Percentiles rank a stretch among this genome's conserved stretches.
phyloP scores from a whole-genome alignment of 2,888 invertebrate species.

The Camptogramma bilineatum region DNA sequence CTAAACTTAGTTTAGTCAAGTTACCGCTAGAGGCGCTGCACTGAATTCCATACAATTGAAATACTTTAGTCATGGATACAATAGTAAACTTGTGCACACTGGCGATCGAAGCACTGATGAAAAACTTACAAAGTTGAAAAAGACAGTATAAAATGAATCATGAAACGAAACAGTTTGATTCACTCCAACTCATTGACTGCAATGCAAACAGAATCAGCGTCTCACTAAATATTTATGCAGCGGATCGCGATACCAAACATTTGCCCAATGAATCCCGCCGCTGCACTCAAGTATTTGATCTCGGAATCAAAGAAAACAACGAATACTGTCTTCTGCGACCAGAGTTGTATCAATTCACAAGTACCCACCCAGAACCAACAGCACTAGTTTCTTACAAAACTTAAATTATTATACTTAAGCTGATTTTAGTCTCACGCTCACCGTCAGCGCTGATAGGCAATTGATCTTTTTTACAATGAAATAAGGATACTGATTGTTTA shows the following conservation, averaged over 20 bases:
- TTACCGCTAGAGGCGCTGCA: too few species aligned
- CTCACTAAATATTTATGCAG: conserved; percentile 34
- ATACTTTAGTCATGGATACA: too few species aligned
- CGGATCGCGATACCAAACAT: conserved; percentile 16
- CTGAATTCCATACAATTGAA: too few species aligned
- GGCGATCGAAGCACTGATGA: too few species aligned
- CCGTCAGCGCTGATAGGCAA: too few species aligned
- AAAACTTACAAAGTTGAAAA: too few species aligned
- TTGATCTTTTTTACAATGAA: too few species aligned
- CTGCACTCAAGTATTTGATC: conserved; percentile 41
- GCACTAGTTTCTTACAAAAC: conserved; percentile 1
- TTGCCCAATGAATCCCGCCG: conserved; percentile 38
- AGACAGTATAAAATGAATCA: not conserved
- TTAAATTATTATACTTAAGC: too few species aligned
- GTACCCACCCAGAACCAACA: conserved; percentile 47
- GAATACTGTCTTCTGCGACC: conserved; percentile 38
- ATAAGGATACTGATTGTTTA: too few species aligned
- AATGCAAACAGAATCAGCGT: conserved; percentile 20
- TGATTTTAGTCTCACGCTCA: too few species aligned
- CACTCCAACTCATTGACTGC: conserved; percentile 19
- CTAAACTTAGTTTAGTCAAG: too few species aligned
- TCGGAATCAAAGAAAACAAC: conserved; percentile 44
- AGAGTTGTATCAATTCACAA: conserved; percentile 65
- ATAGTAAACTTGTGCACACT: too few species aligned
- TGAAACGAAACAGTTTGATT: not conserved